Base-by-base conservation (phyloP, 1,140 invertebrate species). In the Tyrophagus putrescentiae region DNA sequence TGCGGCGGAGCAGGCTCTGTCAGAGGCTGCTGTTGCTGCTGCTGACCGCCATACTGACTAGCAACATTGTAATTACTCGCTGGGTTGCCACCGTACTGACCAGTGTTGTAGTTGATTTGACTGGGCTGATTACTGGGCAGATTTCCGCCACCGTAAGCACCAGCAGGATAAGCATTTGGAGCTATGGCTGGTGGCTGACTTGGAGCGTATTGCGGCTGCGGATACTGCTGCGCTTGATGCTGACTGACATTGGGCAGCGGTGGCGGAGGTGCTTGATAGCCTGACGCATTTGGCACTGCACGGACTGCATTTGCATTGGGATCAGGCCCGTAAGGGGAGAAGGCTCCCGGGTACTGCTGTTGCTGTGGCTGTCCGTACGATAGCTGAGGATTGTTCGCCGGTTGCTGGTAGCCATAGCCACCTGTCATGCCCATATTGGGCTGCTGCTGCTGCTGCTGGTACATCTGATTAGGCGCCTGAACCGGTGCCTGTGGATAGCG, bases 401-500 rank as follows among this genome's bases (percentile, higher is more conserved):
- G 45, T 6, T n/a, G n/a, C n/a, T n/a, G n/a, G 18, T 7, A 48
- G 7, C 45, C 45, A 48, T 48, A 48, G 9, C 45, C 45, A 48
- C 45, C 21, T 13, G 45, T 29, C 7, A 7, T n/a, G n/a, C n/a
- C n/a, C n/a, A n/a, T n/a, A n/a, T n/a, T n/a, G n/a, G n/a, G n/a
- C n/a, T n/a, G n/a, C n/a, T n/a, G n/a, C n/a, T n/a, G 7, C 9
- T 48, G 7, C 31, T 48, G 45, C 18, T 48, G 45, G 7, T 18
- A 39, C 36, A 39, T 18, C 7, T 7, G 9, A 57, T 48, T 57
- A 7, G 32, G 4, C 6, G 6, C 4, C 29, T 13, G 13, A n/a
- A 21, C 21, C 7, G 18, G 28, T 28, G 36, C 33, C 21, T 41
- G 57, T 34, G 57, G 57, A 45, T 59, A 59, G 1, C 57, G 39